A percentile compares a stretch with the other conserved stretches of the same genome.
Conservation (phyloP, 2,888 invertebrate species). For the Apamea crenata region DNA sequence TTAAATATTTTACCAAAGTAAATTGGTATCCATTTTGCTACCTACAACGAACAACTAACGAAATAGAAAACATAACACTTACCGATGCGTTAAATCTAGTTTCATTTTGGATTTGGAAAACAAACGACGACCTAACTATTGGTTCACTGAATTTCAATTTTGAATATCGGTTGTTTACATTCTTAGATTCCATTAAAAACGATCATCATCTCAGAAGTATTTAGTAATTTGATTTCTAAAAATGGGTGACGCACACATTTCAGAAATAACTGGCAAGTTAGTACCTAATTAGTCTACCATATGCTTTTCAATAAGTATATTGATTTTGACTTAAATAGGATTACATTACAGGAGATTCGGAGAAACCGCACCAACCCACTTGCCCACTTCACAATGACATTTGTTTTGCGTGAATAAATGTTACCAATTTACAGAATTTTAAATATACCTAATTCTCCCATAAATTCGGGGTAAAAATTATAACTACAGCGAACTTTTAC, state of each 20-base stretch:
- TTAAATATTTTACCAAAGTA: neutral
- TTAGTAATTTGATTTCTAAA: neutral
- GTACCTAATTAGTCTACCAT: no score
- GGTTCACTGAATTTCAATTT: neutral
- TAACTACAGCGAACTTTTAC: neutral
- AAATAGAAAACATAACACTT: slow-evolving; percentile 6
- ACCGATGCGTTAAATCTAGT: slow-evolving; percentile 16
- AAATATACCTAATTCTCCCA: neutral
- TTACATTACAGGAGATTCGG: neutral
- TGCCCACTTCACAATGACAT: neutral
- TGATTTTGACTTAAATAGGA: neutral
- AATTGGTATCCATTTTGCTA: neutral
- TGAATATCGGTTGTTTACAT: slow-evolving; percentile 5
- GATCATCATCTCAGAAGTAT: neutral
- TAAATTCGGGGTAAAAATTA: neutral
- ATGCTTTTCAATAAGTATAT: neutral
- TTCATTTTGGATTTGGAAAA: slow-evolving; percentile 19
- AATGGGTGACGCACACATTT: neutral
- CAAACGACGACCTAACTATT: neutral
- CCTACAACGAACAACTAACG: neutral
- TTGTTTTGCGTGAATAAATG: neutral
- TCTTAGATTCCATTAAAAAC: neutral
- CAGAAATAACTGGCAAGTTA: neutral
- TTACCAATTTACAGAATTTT: slow-evolving; percentile 2
- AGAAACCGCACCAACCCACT: neutral